These are phyloP conservation scores for Muscina levida DNA, from an alignment of 2,888 invertebrate genomes.

Conservation along the genomic window DNA sequence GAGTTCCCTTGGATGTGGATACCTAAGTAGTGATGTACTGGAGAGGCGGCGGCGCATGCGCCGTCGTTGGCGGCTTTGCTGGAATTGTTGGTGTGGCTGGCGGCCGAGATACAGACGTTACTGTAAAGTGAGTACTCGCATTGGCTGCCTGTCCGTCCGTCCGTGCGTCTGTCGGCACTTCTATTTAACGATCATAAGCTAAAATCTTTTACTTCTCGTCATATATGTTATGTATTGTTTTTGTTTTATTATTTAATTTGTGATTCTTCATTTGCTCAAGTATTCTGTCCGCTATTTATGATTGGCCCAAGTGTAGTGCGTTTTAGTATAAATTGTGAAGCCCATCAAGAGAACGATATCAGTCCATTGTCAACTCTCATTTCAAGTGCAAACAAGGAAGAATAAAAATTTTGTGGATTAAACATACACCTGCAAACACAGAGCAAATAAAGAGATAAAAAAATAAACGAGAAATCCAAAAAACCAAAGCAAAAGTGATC, in stretches of 20 bases:
- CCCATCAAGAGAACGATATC: constrained; percentile 54
- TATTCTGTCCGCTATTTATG: background rate
- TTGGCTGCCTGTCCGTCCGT: background rate
- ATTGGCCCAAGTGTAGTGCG: constrained; percentile 29
- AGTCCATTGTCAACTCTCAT: constrained; percentile 58
- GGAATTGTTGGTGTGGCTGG: constrained; percentile 21
- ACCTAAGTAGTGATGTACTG: background rate
- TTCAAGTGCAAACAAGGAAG: constrained; percentile 45
- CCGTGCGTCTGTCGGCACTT: constrained; percentile 27
- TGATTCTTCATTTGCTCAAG: constrained; percentile 27
- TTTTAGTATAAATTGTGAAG: constrained; percentile 56
- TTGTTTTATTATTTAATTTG: constrained; percentile 39
- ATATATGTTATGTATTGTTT: constrained; percentile 2
- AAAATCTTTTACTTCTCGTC: constrained; percentile 29
- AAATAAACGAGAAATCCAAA: constrained; percentile 30
- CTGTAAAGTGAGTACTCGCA: constrained; percentile 17
- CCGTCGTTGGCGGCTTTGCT: constrained; percentile 25
- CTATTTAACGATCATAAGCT: constrained; percentile 52
- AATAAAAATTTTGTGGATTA: constrained; percentile 35
- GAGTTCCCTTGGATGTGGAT: constrained; percentile 34
- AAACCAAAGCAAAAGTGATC: constrained; percentile 54
- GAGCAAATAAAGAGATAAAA: background rate
- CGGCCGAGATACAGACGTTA: constrained; percentile 26
- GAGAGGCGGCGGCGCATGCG: constrained; percentile 14
- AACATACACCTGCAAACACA: constrained; percentile 36